Base-by-base conservation (phyloP, 2,888 invertebrate genomes). In the Eupithecia tripunctaria region DNA sequence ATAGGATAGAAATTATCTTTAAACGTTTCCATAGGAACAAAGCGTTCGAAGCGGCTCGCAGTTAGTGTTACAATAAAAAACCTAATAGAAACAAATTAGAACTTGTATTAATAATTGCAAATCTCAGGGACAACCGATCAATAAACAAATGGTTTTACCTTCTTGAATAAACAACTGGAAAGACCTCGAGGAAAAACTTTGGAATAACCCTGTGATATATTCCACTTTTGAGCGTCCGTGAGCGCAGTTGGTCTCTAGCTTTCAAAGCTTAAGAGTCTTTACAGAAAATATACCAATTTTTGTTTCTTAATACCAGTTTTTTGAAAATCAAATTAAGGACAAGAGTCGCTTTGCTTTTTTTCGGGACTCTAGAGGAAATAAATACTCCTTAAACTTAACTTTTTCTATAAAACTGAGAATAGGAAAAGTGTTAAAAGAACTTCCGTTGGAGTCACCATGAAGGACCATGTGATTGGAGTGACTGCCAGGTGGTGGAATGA, bases 101-200 rank as follows among this genome's bases (percentile, higher is more conserved):
- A 32, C 32, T 32, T 6, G 32, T 32, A 6, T 32, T 32, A 32
- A 32, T 32, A 32, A 32, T 32, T 32, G 32, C 6, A 32, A 32
- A 32, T 32, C 32, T 32, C 43, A 43, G 43, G 41, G 41, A 41
- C 41, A 2, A 41, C 41, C 18, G 43, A 18, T 43, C 1, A 2
- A 41, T 41, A 15, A 43, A 43, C n/a, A 43, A 43, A 43, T 43
- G 32, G 18, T 36, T n/a, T 62, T 60, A 29, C 15, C 27, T 29
- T 27, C 14, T 60, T 18, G 21, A 18, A 12, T 63, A 36, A 36
- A 38, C 63, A 21, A 36, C 4, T 75, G 75, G 75, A 18, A 75
- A 75, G 60, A 25, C 75, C 75, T 60, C 67, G n/a, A 74, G 75
- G 75, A 75, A 72, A 70, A 75, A 63, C 47, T 25, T 47, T 14